Evolutionary conservation across 2,888 invertebrate genomes (phyloP), one percentile per base, ranked within the genome.

Genomic region (Lamproptera curius): DNA sequence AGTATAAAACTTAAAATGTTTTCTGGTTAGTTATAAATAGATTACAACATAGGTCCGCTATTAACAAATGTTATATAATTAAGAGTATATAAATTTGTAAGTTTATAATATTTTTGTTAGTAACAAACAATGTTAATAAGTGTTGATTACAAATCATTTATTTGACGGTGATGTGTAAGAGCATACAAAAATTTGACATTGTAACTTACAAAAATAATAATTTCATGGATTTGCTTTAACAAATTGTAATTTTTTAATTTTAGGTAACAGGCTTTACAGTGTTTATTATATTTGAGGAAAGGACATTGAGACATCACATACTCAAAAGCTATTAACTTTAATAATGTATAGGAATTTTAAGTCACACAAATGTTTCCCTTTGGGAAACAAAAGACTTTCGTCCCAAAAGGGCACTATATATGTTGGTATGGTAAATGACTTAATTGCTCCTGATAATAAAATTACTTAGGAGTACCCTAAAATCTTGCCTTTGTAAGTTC

Each of bases 401-500:
- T n/a, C n/a, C n/a, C n/a, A n/a, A n/a, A n/a, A n/a, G n/a, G n/a
- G n/a, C n/a, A n/a, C n/a, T n/a, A n/a, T n/a, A n/a, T n/a, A n/a
- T n/a, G n/a, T n/a, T n/a, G n/a, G n/a, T n/a, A n/a, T n/a, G n/a
- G n/a, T n/a, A n/a, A n/a, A n/a, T n/a, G n/a, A n/a, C n/a, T n/a
- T n/a, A n/a, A n/a, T n/a, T n/a, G n/a, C n/a, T n/a, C n/a, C n/a
- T n/a, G n/a, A n/a, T n/a, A n/a, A n/a, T n/a, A n/a, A n/a, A n/a
- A n/a, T n/a, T n/a, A n/a, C n/a, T n/a, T n/a, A n/a, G n/a, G n/a
- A n/a, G n/a, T n/a, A n/a, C n/a, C n/a, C n/a, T n/a, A 10, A 39
- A 39, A 45, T 45, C 45, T 45, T 45, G 45, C 39, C 45, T 33
- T 31, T 45, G 16, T 44, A 16, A 14, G 11, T 33, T 28, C 8